These are phyloP conservation scores for Thamnophis elegans DNA, from an alignment of 2,797 vertebrate genomes.

Conservation along the genomic window DNA sequence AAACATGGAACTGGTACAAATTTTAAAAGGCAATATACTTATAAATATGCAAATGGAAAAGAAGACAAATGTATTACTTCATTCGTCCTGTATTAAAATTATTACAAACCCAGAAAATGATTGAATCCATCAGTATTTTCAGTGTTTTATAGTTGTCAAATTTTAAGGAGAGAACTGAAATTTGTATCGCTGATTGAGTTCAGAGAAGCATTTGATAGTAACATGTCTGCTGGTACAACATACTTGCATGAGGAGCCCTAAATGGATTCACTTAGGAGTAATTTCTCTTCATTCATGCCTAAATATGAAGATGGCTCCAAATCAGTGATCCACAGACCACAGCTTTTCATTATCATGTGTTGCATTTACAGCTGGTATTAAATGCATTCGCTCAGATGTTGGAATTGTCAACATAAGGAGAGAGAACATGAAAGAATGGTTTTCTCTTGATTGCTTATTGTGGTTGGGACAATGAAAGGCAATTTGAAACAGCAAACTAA, in stretches of 20 bases:
- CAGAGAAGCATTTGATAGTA: constrained; percentile 35
- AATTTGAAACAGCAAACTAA: constrained; percentile 14
- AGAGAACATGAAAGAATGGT: constrained; percentile 34
- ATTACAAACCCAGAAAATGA: constrained; percentile 19
- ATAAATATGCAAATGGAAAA: constrained; percentile 28
- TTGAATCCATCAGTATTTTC: constrained; percentile 20
- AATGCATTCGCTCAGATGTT: constrained; percentile 25
- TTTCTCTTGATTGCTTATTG: constrained; percentile 45
- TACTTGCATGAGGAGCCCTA: constrained; percentile 31
- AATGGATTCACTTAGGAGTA: constrained; percentile 40
- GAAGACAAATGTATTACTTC: constrained; percentile 22
- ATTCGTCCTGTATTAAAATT: constrained; percentile 41
- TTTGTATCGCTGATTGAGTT: constrained; percentile 38
- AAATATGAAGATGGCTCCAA: constrained; percentile 36
- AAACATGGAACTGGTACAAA: constrained; percentile 22
- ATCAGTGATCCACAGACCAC: constrained; percentile 23
- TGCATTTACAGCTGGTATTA: constrained; percentile 37
- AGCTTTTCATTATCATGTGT: constrained; percentile 45
- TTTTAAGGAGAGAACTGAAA: constrained; percentile 21
- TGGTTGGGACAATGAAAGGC: constrained; percentile 19
- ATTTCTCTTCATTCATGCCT: constrained; percentile 42
- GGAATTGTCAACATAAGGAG: constrained; percentile 42
- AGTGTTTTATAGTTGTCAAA: constrained; percentile 34
- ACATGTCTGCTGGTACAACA: constrained; percentile 31
- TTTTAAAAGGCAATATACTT: constrained; percentile 12